phyloP scores from a whole-genome alignment of 2,888 invertebrate species.

The Eremobia ochroleuca region DNA sequence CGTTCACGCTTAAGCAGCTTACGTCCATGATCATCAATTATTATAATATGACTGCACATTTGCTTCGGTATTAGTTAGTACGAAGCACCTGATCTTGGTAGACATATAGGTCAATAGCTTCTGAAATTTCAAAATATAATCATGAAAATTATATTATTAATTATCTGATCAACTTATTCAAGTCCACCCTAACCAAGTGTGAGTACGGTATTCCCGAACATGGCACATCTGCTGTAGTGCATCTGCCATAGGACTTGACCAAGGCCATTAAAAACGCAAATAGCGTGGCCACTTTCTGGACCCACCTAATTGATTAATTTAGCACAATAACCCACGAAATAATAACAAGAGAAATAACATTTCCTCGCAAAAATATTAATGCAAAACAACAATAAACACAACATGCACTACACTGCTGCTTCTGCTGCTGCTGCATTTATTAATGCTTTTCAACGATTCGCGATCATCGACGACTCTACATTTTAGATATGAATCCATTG shows the following conservation, averaged over 20 bases:
- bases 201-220: neutral
- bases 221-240: neutral
- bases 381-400: too few relatives aligned
- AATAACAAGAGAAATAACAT: neutral
- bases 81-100: conserved; percentile 29
- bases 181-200: neutral
- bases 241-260: too few relatives aligned
- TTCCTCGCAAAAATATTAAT: neutral
- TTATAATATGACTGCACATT: conserved; percentile 15
- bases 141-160: neutral
- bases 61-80: conserved; percentile 12
- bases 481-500: neutral
- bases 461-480: neutral
- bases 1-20: conserved; percentile 14
- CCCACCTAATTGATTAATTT: neutral
- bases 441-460: neutral
- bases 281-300: neutral
- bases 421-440: too few relatives aligned
- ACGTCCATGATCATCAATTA: conserved; percentile 38
- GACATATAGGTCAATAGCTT: neutral
- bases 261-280: neutral
- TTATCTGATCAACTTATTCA: neutral
- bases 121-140: conserved; percentile 9
- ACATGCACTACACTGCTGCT: too few relatives aligned
- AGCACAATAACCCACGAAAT: neutral